Percentiles rank a stretch among this genome's conserved stretches.
Evolutionary conservation across 2,888 invertebrate genomes (phyloP).

Genomic region (Lochmaea capreae): DNA sequence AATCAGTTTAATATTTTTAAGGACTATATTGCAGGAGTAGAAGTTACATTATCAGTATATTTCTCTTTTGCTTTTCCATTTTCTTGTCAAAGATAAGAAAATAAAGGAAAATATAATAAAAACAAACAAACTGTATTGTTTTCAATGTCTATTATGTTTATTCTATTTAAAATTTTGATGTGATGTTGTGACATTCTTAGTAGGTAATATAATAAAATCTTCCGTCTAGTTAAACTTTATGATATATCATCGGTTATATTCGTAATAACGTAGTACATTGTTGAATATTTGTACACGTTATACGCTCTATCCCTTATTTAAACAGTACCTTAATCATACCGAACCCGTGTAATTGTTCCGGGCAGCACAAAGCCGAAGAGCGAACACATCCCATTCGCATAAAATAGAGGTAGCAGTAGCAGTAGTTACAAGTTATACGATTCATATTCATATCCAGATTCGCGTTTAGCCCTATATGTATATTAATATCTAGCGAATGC

Average conservation of each 20-base stretch:
- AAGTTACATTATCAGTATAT: too few relatives aligned
- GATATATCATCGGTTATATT: constrained; percentile 7
- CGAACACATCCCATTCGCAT: constrained; percentile 16
- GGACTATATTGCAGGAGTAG: too few relatives aligned
- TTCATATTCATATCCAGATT: constrained; percentile 6
- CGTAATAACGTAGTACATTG: constrained; percentile 8
- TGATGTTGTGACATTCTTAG: neutral
- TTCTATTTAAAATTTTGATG: too few relatives aligned
- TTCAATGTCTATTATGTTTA: too few relatives aligned
- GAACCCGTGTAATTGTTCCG: constrained; percentile 23
- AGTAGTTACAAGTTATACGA: neutral
- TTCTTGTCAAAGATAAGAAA: too few relatives aligned
- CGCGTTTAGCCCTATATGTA: neutral
- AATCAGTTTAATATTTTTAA: too few relatives aligned
- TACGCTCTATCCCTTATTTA: constrained; percentile 22
- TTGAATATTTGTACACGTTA: constrained; percentile 3
- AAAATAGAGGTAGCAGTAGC: constrained; percentile 7
- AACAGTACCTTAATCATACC: constrained; percentile 24
- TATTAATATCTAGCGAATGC: neutral
- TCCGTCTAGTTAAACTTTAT: neutral
- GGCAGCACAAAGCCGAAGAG: constrained; percentile 16
- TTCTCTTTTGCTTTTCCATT: too few relatives aligned
- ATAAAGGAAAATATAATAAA: too few relatives aligned
- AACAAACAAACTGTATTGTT: too few relatives aligned
- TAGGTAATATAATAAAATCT: neutral